Conservation (phyloP, 1,140 invertebrate species). For the Odontomachus brunneus region DNA sequence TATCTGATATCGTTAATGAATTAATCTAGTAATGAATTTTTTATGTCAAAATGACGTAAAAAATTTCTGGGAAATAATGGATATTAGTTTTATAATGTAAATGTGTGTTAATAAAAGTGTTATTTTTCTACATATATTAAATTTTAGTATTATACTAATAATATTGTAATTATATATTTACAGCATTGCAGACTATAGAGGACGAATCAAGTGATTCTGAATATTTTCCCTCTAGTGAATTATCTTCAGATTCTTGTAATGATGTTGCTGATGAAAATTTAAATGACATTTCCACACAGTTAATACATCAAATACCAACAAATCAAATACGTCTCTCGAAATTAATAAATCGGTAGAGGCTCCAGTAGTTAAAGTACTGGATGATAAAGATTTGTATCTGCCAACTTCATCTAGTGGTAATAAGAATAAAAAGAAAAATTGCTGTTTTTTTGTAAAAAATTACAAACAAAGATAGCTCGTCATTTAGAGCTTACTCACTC, state of each 20-base stretch:
- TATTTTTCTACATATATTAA: too few species aligned
- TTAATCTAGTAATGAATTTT: too few species aligned
- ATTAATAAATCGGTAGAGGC: slow-evolving; percentile 3
- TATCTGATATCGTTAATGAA: too few species aligned
- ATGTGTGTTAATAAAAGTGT: too few species aligned
- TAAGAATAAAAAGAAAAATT: slow-evolving; percentile 22
- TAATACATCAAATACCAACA: not conserved
- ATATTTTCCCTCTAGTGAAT: not conserved
- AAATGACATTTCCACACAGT: too few species aligned
- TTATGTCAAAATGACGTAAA: too few species aligned
- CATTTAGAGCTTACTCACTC: slow-evolving; percentile 10
- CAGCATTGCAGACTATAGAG: not conserved
- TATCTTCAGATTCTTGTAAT: not conserved
- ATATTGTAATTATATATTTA: not conserved
- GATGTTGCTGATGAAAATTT: not conserved
- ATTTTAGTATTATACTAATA: too few species aligned
- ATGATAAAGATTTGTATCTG: slow-evolving; percentile 11
- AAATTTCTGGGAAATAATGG: too few species aligned
- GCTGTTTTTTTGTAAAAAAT: slow-evolving; percentile 13
- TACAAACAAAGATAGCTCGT: slow-evolving; percentile 2
- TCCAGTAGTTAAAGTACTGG: not conserved
- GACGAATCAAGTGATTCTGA: not conserved
- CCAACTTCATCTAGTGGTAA: slow-evolving; percentile 12
- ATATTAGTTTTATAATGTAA: too few species aligned
- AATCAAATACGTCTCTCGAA: slow-evolving; percentile 3